phyloP scores from a whole-genome alignment of 1,140 invertebrate species.

The Heliothis subflexa region DNA sequence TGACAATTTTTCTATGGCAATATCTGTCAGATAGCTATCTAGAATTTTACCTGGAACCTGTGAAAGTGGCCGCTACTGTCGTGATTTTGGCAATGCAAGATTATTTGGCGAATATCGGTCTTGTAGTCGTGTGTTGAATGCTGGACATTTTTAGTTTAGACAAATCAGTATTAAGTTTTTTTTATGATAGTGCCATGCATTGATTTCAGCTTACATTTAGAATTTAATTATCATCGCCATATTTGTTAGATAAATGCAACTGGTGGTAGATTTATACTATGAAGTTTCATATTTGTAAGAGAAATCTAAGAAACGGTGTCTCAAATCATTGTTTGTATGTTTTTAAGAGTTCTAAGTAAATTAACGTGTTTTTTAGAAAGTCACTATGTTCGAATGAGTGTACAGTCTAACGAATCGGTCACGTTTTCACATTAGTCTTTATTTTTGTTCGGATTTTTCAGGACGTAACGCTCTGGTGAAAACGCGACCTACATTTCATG shows the following conservation, averaged over 20 bases:
- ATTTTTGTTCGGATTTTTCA: slow-evolving; percentile 4
- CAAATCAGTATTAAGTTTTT: slow-evolving; percentile 7
- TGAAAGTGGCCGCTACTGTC: too few species aligned
- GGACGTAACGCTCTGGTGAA: slow-evolving; percentile 18
- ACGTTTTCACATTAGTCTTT: slow-evolving; percentile 19
- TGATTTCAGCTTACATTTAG: neutral
- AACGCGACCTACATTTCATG: slow-evolving; percentile 25
- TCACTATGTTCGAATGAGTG: neutral
- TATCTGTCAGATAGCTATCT: too few species aligned
- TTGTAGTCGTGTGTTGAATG: neutral
- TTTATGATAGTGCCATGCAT: neutral
- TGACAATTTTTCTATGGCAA: too few species aligned
- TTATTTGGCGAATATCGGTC: too few species aligned
- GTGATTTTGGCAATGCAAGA: too few species aligned
- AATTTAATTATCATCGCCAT: neutral
- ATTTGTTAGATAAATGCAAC: neutral
- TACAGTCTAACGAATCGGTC: slow-evolving; percentile 27
- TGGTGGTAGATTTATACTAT: neutral
- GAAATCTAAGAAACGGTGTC: slow-evolving; percentile 9
- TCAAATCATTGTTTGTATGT: slow-evolving; percentile 31
- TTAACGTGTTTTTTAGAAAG: slow-evolving; percentile 32
- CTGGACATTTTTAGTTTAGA: neutral
- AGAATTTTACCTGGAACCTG: too few species aligned
- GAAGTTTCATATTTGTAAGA: slow-evolving; percentile 1
- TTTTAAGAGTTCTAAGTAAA: slow-evolving; percentile 24